phyloP scores from a whole-genome alignment of 2,797 vertebrate genomes.

The Tinamus major region DNA sequence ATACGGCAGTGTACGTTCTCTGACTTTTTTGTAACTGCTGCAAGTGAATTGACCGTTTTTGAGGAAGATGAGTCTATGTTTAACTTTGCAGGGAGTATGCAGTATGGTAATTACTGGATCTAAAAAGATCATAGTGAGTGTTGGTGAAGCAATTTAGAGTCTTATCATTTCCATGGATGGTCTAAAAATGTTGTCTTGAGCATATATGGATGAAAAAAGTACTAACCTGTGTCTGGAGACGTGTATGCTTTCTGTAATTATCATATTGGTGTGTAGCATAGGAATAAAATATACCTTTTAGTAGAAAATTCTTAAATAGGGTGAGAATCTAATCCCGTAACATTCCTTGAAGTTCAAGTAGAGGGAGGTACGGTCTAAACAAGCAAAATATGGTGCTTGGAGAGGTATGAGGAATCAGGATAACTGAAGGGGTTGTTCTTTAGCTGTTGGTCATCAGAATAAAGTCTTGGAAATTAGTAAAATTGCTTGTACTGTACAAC shows the following conservation, averaged over 20 bases:
- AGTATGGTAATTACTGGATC: conserved; percentile 42
- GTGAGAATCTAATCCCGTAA: neutral
- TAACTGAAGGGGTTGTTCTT: neutral
- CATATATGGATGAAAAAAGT: conserved; percentile 32
- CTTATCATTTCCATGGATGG: conserved; percentile 45
- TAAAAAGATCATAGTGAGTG: conserved; percentile 56
- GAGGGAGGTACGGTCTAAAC: neutral
- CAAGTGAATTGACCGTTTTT: neutral
- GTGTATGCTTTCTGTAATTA: neutral
- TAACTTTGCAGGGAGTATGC: neutral
- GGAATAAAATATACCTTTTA: conserved; percentile 16
- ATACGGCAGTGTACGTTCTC: neutral
- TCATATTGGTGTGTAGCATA: neutral
- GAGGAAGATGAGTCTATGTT: neutral
- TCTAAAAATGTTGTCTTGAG: conserved; percentile 55
- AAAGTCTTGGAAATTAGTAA: neutral
- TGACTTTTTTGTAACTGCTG: neutral
- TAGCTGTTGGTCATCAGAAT: neutral
- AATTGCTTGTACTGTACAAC: neutral
- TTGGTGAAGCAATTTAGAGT: conserved; percentile 62
- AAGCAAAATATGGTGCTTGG: neutral
- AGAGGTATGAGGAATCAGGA: neutral
- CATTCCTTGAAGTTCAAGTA: neutral
- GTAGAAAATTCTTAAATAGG: neutral
- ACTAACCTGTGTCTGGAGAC: neutral